Conservation (phyloP, 2,888 invertebrate species). For the Hymenopus coronatus region DNA sequence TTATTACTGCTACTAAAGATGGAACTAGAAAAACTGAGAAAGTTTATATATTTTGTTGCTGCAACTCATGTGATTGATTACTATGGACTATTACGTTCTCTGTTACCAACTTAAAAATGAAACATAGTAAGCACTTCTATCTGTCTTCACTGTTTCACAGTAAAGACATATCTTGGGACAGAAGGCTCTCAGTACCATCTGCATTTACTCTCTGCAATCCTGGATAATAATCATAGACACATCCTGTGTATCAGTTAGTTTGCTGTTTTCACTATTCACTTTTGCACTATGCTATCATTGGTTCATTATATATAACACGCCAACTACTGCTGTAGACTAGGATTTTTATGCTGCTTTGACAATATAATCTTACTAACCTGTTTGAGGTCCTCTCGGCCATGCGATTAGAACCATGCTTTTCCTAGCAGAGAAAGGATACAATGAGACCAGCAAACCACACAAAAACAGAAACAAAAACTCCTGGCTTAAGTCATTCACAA, state of each 20-base stretch:
- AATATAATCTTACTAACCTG: constrained; percentile 36
- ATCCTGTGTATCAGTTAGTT: not conserved
- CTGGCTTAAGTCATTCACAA: not conserved
- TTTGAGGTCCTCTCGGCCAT: constrained; percentile 33
- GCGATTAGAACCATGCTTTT: constrained; percentile 38
- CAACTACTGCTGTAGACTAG: not conserved
- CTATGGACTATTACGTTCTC: too few species aligned
- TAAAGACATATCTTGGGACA: too few species aligned
- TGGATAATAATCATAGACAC: not conserved
- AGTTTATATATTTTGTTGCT: too few species aligned
- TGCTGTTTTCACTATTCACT: not conserved
- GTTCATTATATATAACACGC: not conserved
- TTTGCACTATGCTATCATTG: not conserved
- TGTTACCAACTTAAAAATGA: too few species aligned
- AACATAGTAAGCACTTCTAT: too few species aligned
- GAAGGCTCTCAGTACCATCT: too few species aligned
- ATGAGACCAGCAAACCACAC: constrained; percentile 3
- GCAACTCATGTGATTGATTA: too few species aligned
- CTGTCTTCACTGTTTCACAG: too few species aligned
- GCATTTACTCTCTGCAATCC: too few species aligned
- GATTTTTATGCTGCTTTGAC: not conserved
- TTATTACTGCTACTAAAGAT: too few species aligned
- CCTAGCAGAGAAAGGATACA: constrained; percentile 34
- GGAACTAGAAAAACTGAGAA: too few species aligned
- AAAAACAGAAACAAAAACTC: not conserved